phyloP scores from a whole-genome alignment of 2,797 vertebrate species.

The Falco biarmicus region DNA sequence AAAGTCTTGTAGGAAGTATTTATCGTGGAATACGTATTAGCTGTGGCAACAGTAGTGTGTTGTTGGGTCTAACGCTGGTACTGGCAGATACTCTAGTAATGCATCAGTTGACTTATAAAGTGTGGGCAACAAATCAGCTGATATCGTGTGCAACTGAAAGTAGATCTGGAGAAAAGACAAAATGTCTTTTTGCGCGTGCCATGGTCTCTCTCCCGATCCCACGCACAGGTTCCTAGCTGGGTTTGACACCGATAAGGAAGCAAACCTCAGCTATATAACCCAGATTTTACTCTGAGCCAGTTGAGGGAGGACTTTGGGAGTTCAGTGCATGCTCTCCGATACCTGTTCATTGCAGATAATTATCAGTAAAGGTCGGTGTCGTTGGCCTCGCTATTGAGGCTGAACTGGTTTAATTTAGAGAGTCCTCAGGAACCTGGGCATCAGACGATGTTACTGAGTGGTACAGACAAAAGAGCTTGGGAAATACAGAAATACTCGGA shows the following conservation, averaged over 20 bases:
- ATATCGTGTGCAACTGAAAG: rapidly evolving
- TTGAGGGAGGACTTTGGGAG: not conserved
- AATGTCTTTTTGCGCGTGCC: not conserved
- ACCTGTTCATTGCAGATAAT: not conserved
- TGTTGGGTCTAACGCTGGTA: not conserved
- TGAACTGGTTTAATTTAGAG: conserved; percentile 46
- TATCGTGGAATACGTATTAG: not conserved
- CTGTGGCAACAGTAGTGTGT: not conserved
- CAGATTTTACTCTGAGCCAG: conserved; percentile 33
- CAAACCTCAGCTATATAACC: not conserved
- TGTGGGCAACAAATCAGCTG: not conserved
- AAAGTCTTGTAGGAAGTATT: not conserved
- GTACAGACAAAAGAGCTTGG: conserved; percentile 1
- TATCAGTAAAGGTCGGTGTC: not conserved
- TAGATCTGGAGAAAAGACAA: rapidly evolving
- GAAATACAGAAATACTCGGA: not conserved
- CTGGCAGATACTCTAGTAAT: not conserved
- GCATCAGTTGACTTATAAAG: rapidly evolving
- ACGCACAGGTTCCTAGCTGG: not conserved
- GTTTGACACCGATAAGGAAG: not conserved
- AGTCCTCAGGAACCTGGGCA: conserved; percentile 13
- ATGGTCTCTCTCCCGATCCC: not conserved
- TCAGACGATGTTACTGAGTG: not conserved
- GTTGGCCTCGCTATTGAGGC: not conserved
- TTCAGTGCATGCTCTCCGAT: not conserved